These are phyloP conservation scores for Tragopan temminckii DNA, from an alignment of 2,797 vertebrate species.

Conservation along the genomic window DNA sequence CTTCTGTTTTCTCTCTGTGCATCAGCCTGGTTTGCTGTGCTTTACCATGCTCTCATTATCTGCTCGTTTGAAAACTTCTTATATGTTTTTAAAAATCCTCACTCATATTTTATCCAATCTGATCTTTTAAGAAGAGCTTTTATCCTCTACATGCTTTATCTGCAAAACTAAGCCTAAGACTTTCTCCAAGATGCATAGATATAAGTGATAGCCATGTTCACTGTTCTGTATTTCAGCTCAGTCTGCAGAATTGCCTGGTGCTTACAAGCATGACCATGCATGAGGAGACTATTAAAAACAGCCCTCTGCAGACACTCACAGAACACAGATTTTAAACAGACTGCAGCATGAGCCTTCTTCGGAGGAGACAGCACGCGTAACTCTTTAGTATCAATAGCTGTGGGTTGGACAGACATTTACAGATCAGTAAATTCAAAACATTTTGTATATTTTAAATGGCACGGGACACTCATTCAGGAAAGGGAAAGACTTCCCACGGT, in stretches of 20 bases:
- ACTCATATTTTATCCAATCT: not conserved
- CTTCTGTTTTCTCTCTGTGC: not conserved
- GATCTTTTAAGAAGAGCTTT: not conserved
- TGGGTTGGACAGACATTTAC: not conserved
- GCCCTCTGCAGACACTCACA: accelerated
- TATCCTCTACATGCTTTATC: not conserved
- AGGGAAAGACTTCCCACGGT: not conserved
- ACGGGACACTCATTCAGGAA: not conserved
- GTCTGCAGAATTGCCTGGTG: not conserved
- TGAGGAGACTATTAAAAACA: not conserved
- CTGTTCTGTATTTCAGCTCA: not conserved
- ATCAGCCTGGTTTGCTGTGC: not conserved
- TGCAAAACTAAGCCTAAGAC: not conserved
- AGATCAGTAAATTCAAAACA: slow-evolving; percentile 23
- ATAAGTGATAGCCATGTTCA: accelerated
- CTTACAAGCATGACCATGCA: not conserved
- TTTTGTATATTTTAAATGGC: not conserved
- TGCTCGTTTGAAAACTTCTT: not conserved
- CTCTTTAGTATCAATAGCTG: not conserved
- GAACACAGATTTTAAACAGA: not conserved
- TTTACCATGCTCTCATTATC: not conserved
- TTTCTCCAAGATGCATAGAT: not conserved
- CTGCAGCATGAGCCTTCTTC: accelerated
- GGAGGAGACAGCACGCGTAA: not conserved
- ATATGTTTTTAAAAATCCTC: not conserved